Evolutionary conservation across 2,888 invertebrate genomes (phyloP).

Genomic region (Torymus texanus): DNA sequence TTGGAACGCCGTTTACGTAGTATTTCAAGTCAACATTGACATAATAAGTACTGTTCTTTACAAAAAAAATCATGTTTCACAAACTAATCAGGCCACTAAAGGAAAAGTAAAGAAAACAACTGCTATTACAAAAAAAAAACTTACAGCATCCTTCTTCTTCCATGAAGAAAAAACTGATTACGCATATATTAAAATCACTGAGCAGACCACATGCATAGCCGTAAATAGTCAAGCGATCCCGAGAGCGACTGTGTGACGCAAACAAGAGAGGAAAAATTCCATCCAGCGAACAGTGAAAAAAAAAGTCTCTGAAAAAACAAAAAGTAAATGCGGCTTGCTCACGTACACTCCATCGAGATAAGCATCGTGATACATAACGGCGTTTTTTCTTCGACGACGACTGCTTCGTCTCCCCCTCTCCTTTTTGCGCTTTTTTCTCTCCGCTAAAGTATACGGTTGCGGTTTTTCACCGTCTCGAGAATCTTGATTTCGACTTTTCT

Average conservation of each 20-base stretch:
- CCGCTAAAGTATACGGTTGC: background rate
- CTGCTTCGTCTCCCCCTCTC: no score
- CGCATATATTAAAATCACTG: no score
- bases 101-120: no score
- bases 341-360: slow-evolving; percentile 49
- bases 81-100: no score
- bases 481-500: slow-evolving; percentile 19
- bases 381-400: slow-evolving; percentile 34
- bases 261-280: background rate
- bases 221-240: slow-evolving; percentile 28
- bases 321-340: slow-evolving; percentile 25
- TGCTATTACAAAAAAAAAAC: no score
- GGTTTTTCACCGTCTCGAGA: slow-evolving; percentile 32
- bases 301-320: slow-evolving; percentile 4
- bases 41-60: no score
- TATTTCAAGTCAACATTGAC: no score
- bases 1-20: no score
- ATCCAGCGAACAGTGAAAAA: background rate
- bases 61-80: no score
- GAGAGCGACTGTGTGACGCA: background rate
- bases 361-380: slow-evolving; percentile 52
- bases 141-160: no score
- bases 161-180: no score
- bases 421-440: background rate
- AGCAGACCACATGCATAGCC: background rate